Evolutionary conservation across 2,113 vertebrate genomes (phyloP), one percentile per base, ranked within the genome.

Genomic region (Cavia aperea): DNA sequence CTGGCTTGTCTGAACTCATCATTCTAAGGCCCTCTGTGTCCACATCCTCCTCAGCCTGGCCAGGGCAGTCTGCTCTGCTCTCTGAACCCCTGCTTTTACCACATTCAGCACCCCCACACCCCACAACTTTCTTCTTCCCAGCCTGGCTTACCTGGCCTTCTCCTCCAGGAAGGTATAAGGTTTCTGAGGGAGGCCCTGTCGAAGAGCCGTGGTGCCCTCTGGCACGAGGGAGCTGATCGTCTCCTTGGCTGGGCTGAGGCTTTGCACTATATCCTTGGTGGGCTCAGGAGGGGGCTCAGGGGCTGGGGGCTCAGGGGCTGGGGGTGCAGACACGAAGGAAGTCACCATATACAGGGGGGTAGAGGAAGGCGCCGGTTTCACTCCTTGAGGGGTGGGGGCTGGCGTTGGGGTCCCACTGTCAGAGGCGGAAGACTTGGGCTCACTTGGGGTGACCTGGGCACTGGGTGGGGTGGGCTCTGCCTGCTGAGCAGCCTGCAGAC

Each of bases 131-230:
- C 36, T 33, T 2, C 13, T 33, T 43, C 94, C 66, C 7, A 21
- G 10, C 66, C 70, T 79, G 13, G 21, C 98, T 98, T 97, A 99
- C 99, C 99, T 99, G 73, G 99, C 99, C 96, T 99, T 99, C 97
- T 99, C 99, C 2, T 99, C 99, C 98, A 99, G 97, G 95, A 99
- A 99, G 6, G 99, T 99, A 89, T 99, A 99, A 0, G 99, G 99
- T 96, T 99, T 99, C 97, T 99, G 99, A 63, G 99, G 99, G 24
- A 98, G 98, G 0, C 99, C 99, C 95, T 99, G 99, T 46, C 99
- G 98, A 88, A 99, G 97, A 2, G 97, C 56, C 56, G 15, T 96
- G 0, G 98, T 98, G 79, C 93, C 65, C 1, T 98, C 97, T 29
- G 91, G 93, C 88, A 85, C 92, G 24, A 96, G 87, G 46, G 98